Base-by-base conservation (phyloP, 1,140 invertebrate species). In the Bombus impatiens region DNA sequence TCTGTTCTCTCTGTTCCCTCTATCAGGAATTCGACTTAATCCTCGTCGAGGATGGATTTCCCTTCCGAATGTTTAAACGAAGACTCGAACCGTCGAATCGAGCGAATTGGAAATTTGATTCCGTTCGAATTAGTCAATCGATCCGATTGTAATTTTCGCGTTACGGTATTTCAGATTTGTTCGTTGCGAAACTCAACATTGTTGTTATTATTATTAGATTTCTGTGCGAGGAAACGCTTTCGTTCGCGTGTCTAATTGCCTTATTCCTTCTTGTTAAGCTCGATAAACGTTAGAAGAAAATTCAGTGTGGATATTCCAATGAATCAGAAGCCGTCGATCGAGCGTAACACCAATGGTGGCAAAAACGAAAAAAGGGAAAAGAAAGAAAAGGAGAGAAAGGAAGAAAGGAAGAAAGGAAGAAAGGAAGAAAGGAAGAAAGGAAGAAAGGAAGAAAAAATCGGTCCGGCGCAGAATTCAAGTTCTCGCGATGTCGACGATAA, bases 401-500 rank as follows among this genome's bases (percentile, higher is more conserved):
- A 9, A 4, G 12, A 12, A 62, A 4, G 5, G 32, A 9, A 1
- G 2, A 1, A 12, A 37, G 3, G 35, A 28, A 10, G 35, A 40
- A 25, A 6, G 10, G 4, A 28, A 25, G 22, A n/a, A 40, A 13
- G 32, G 37, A 4, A 6, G 25, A 25, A 44, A 44, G 28, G 25
- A 37, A 9, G 35, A 40, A 25, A 13, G 10, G 4, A 22, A 22
- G 13, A 12, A 32, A 59, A 32, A 59, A 57, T 15, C 32, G 42
- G 32, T 59, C n/a, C 15, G 65, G 62, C 62, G 47, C 4, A 44
- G 62, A 78, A 68, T 77, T 57, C 35, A 42, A 78, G 82, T 84
- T 84, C 76, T 78, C 82, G 82, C 74, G 71, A 72, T 71, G 67
- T n/a, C 71, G 42, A 42, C 35, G 79, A 86, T 86, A 80, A 82